Base-by-base conservation (phyloP, 1,140 invertebrate genomes). In the Aradophagus sp. region DNA sequence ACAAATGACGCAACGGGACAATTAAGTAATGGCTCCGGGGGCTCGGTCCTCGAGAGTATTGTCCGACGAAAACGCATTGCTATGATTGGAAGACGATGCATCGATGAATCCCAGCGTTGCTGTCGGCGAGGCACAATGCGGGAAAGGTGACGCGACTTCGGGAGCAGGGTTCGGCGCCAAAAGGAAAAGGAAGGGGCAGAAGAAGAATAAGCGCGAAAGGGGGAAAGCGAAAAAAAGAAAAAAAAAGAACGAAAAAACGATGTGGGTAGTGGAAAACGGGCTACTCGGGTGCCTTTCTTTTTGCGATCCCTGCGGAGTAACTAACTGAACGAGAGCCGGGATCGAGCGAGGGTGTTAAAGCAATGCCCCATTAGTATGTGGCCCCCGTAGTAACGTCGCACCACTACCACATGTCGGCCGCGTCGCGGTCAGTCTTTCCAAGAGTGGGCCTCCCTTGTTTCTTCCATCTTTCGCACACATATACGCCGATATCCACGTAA, bases 301-400 rank as follows among this genome's bases (percentile, higher is more conserved):
- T 31, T 2, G 6, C 39, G 59, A 62, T 77, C 79, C 78, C 79
- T 72, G 65, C 74, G 77, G 79, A 76, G 79, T 84, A 85, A 84
- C 83, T 85, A 84, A 84, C 83, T 79, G 79, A 83, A 84, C 76
- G 81, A 80, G 75, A 82, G 77, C 53, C 73, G 41, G 72, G 72
- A 80, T 78, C 67, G 75, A 82, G 80, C 75, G 74, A 82, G 82
- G 81, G 81, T 77, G 83, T 84, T 84, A 83, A 84, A 82, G 83
- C 83, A 84, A 84, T 84, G 80, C 74, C 79, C 81, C 82, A 84
- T 84, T 84, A 84, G 83, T 84, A 84, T 84, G 83, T 83, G 82
- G 79, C 50, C 48, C 77, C 74, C 76, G 82, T 84, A 77, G 79
- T 76, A 80, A 74, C 75, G 59, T 38, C 72, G 76, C 73, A 74